Conservation (phyloP, 2,888 invertebrate species). For the Metopia argyrocephala region DNA sequence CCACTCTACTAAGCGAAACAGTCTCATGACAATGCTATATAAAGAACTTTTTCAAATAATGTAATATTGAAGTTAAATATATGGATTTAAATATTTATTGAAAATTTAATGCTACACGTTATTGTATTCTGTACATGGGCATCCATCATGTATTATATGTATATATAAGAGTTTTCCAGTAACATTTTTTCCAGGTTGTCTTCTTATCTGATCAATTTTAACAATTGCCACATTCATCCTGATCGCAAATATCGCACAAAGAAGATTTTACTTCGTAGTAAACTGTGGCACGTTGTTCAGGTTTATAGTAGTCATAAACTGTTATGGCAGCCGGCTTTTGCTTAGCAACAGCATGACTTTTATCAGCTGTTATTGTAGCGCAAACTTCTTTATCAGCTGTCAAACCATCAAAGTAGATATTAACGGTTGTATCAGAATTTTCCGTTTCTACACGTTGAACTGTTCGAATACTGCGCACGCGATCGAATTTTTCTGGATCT, state of each 20-base stretch:
- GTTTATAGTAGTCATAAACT: slow-evolving; percentile 94
- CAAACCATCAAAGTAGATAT: slow-evolving; percentile 87
- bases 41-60: no score
- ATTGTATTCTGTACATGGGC: no score
- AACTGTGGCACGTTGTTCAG: slow-evolving; percentile 79
- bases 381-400: slow-evolving; percentile 80
- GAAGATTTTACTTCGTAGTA: slow-evolving; percentile 80
- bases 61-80: no score
- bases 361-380: slow-evolving; percentile 89
- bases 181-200: no score
- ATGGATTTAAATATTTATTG: no score
- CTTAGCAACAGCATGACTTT: slow-evolving; percentile 90
- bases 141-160: neutral
- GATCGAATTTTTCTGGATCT: slow-evolving; percentile 86
- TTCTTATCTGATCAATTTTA: neutral
- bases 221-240: slow-evolving; percentile 79
- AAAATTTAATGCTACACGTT: no score
- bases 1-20: no score
- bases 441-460: slow-evolving; percentile 83
- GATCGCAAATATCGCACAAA: slow-evolving; percentile 91
- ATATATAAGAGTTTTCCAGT: no score
- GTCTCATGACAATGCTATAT: no score
- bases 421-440: slow-evolving; percentile 82
- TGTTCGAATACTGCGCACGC: slow-evolving; percentile 79
- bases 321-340: slow-evolving; percentile 92